Evolutionary conservation across 1,140 invertebrate species (phyloP), one percentile per base, ranked within the genome.

Genomic region (Dreissena polymorpha): DNA sequence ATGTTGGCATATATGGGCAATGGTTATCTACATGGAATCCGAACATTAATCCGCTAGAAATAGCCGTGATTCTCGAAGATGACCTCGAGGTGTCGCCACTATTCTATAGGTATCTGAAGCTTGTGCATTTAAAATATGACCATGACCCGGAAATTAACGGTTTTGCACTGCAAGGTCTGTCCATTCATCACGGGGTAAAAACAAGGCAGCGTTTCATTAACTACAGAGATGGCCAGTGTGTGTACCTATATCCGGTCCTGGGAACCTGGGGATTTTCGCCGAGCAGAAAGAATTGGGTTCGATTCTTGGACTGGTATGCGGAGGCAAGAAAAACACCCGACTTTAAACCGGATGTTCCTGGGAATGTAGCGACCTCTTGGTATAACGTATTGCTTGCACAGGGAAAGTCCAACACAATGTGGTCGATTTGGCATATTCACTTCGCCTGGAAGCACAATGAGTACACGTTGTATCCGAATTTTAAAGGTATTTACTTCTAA

Each of bases 391-490:
- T 82, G 7, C 16, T 60, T 0, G 83, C 86, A 53, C 13, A 51
- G 29, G 86, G 86, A 3, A 85, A 67, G 16, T 63, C 76, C 0
- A 60, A 86, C 21, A 67, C 70, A 0, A 88, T 90, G 87, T 90
- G 89, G 89, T 63, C 80, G 18, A 90, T 90, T 77, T 88, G 88
- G 88, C 85, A 89, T 74, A 88, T 89, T 10, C 86, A 89, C 63
- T 85, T 86, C 63, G 69, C 84, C 10, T 83, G 83, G 64, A 83
- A 60, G 27, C 50, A 86, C 60, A 86, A 83, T 14, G n/a, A n/a
- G n/a, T n/a, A n/a, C n/a, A n/a, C n/a, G n/a, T n/a, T n/a, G n/a
- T n/a, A n/a, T n/a, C n/a, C 76, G 1, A 79, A 80, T 57, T 70
- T 85, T 51, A 12, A 50, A 77, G 63, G 74, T 67, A 74, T 16